Conservation (phyloP, 37 sponge, comb jelly and placozoan genomes). For the Halisarca cf. caerulea region DNA sequence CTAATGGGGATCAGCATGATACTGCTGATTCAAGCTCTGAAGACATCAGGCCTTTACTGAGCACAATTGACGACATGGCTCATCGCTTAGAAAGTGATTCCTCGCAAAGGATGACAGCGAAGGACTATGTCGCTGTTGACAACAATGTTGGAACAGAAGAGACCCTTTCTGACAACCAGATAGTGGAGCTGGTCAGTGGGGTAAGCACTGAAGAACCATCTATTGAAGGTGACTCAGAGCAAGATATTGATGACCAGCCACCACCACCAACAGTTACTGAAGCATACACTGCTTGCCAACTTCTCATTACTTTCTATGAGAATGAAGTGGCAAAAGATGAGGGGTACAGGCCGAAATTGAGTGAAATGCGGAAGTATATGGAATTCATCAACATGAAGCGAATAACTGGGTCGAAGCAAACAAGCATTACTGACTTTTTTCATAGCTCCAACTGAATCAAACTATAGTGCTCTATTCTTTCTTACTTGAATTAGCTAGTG, state of each 20-base stretch:
- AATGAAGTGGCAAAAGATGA: slow-evolving; percentile 16
- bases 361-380: slow-evolving; percentile 13
- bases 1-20: not conserved
- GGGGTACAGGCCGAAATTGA: not conserved
- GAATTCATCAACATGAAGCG: not conserved
- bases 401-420: slow-evolving; percentile 10
- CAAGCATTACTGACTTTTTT: slow-evolving; percentile 25
- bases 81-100: not conserved
- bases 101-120: not conserved
- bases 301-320: slow-evolving; percentile 16
- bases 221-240: slow-evolving; percentile 1
- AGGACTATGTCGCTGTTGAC: slow-evolving; percentile 4
- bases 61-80: not conserved
- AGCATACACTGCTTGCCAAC: slow-evolving; percentile 22
- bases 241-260: not conserved
- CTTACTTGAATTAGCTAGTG: too few species aligned
- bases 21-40: not conserved
- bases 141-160: slow-evolving; percentile 11
- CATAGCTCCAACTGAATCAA: too few species aligned
- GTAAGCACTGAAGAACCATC: not conserved
- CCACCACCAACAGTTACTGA: slow-evolving; percentile 3
- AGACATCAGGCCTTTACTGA: not conserved
- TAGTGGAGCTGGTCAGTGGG: slow-evolving; percentile 26
- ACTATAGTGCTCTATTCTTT: too few species aligned
- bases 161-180: slow-evolving; percentile 20